Evolutionary conservation across 64 coral and sea anemone genomes (phyloP).

Genomic region (Montipora sp.): DNA sequence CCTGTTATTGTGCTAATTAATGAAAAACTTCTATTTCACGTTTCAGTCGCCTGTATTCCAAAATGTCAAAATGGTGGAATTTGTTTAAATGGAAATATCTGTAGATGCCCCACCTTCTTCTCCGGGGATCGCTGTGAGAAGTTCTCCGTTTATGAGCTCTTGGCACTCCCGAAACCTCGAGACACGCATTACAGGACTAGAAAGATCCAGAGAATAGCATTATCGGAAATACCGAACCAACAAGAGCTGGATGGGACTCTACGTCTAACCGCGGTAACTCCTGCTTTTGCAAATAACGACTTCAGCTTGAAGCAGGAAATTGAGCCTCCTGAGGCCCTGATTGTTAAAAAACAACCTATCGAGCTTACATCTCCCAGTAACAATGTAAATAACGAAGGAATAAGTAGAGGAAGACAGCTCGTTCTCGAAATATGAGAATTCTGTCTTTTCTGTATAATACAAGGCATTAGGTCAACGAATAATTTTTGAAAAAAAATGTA

Average conservation of each 20-base stretch:
- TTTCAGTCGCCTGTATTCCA: slow-evolving; percentile 44
- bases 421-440: slow-evolving; percentile 24
- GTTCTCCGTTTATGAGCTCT: slow-evolving; percentile 73
- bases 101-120: slow-evolving; percentile 75
- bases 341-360: neutral
- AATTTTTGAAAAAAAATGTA: no score
- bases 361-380: neutral
- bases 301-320: neutral
- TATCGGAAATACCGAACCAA: slow-evolving; percentile 3
- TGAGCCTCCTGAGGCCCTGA: neutral
- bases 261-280: neutral
- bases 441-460: no score
- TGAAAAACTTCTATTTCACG: neutral
- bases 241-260: slow-evolving; percentile 3
- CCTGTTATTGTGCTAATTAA: neutral
- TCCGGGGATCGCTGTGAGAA: slow-evolving; percentile 52
- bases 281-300: neutral
- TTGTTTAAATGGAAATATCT: slow-evolving; percentile 55
- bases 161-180: neutral
- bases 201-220: neutral
- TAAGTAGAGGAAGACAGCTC: slow-evolving; percentile 1
- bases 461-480: no score
- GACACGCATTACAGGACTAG: neutral
- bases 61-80: slow-evolving; percentile 83
- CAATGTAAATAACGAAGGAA: neutral